Evolutionary conservation across 1,140 invertebrate genomes (phyloP).

Genomic region (Oryctes rhinoceros): DNA sequence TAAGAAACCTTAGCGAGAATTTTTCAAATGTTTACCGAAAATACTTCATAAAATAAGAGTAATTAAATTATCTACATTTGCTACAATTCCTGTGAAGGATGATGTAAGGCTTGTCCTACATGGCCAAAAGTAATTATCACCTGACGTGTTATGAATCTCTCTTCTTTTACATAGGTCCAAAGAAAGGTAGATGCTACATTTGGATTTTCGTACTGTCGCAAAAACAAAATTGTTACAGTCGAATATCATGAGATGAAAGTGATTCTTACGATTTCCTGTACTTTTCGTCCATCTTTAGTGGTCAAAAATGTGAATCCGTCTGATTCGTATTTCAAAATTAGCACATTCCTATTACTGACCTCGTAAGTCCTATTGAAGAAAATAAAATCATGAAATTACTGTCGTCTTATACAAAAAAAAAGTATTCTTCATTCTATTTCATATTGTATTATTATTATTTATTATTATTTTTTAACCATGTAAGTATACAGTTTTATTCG

Average conservation of each 20-base stretch:
- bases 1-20: too few relatives aligned
- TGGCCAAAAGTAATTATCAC: constrained; percentile 49
- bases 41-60: too few relatives aligned
- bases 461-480: too few relatives aligned
- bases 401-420: too few relatives aligned
- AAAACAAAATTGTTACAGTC: constrained; percentile 23
- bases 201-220: constrained; percentile 60
- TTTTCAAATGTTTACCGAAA: too few relatives aligned
- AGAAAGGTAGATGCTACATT: constrained; percentile 64
- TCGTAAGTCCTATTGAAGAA: constrained; percentile 59
- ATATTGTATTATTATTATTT: too few relatives aligned
- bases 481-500: too few relatives aligned
- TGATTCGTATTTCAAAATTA: constrained; percentile 62
- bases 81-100: not conserved
- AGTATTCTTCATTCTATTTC: too few relatives aligned
- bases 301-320: constrained; percentile 65
- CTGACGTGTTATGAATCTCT: constrained; percentile 59
- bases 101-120: not conserved
- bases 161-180: constrained; percentile 60
- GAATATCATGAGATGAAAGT: not conserved
- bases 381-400: too few relatives aligned
- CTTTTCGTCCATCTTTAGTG: constrained; percentile 63
- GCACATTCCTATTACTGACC: constrained; percentile 62
- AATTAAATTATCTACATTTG: not conserved
- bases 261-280: constrained; percentile 62